Evolutionary conservation across 2,113 vertebrate genomes (phyloP).

Genomic region (Hippocampus mohnikei): DNA sequence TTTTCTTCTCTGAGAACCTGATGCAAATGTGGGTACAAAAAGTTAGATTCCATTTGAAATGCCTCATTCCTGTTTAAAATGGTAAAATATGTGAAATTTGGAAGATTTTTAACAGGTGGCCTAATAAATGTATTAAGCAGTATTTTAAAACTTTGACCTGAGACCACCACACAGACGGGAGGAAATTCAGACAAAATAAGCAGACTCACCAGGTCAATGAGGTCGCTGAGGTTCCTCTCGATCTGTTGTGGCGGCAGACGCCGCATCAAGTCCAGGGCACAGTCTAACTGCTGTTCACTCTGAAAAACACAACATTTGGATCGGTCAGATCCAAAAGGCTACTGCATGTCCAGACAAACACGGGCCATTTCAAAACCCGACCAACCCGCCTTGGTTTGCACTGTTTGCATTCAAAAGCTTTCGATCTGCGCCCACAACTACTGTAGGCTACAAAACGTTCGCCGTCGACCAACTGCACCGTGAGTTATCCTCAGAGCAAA

Average conservation of each 20-base stretch:
- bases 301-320: slow-evolving; percentile 56
- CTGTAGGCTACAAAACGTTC: neutral
- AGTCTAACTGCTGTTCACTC: slow-evolving; percentile 98
- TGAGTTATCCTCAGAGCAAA: neutral
- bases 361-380: neutral
- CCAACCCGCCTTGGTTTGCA: no score
- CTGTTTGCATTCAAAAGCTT: neutral
- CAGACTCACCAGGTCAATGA: slow-evolving; percentile 91
- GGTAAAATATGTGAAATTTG: neutral
- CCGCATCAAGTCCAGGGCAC: slow-evolving; percentile 99
- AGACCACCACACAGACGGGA: neutral
- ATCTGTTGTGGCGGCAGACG: slow-evolving; percentile 98
- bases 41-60: no score
- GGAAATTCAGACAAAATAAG: neutral
- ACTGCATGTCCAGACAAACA: neutral
- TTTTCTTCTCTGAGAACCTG: neutral
- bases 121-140: neutral
- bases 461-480: neutral
- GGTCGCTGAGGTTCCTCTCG: slow-evolving; percentile 99
- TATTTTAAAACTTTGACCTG: neutral
- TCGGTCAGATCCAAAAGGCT: neutral
- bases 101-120: neutral
- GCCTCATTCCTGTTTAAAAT: no score
- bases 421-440: neutral
- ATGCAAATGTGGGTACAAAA: no score